Conservation (phyloP, 2,797 vertebrate species). For the Poeciliopsis paucimaculata region DNA sequence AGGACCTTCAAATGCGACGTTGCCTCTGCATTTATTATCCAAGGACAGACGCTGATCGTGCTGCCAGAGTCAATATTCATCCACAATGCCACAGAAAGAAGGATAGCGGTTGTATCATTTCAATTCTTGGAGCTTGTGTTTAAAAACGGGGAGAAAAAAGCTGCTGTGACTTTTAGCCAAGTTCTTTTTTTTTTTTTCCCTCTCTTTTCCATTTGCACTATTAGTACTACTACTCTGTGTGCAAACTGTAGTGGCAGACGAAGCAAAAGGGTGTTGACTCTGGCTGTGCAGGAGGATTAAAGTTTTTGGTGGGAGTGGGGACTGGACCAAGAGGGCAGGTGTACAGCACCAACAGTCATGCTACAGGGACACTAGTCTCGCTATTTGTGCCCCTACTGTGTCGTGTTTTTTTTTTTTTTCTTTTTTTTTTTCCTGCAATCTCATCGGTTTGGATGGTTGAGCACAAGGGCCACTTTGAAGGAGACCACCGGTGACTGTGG, state of each 20-base stretch:
- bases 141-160: constrained; percentile 8
- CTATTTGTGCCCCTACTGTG: constrained; percentile 72
- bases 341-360: constrained; percentile 58
- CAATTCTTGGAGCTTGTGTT: constrained; percentile 60
- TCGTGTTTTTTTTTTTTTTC: constrained; percentile 44
- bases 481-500: constrained; percentile 71
- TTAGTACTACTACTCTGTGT: constrained; percentile 41
- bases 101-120: constrained; percentile 66
- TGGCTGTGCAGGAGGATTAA: constrained; percentile 59
- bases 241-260: constrained; percentile 52
- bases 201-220: constrained; percentile 35
- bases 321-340: constrained; percentile 52
- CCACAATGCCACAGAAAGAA: constrained; percentile 41
- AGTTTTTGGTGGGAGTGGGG: constrained; percentile 46
- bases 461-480: constrained; percentile 79
- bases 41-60: constrained; percentile 39
- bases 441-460: constrained; percentile 74
- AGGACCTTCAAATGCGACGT: constrained; percentile 56
- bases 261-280: constrained; percentile 49
- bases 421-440: constrained; percentile 50
- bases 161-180: constrained; percentile 51
- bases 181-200: constrained; percentile 33
- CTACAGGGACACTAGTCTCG: constrained; percentile 74
- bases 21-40: constrained; percentile 36
- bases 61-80: constrained; percentile 37